Conservation (phyloP, 2,888 invertebrate species). For the Drosophila diplacantha region DNA sequence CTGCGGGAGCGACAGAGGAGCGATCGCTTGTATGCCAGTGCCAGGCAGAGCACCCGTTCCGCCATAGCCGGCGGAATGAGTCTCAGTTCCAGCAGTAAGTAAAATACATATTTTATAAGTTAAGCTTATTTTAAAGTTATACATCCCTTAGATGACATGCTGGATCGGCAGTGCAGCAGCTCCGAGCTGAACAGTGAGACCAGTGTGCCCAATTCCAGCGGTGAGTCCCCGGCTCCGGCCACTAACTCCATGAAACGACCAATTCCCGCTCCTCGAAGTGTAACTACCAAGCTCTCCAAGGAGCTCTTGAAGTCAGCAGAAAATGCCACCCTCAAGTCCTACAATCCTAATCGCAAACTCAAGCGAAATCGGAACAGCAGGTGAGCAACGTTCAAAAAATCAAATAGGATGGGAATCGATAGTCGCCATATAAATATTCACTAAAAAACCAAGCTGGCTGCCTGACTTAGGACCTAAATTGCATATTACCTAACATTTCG, state of each 20-base stretch:
- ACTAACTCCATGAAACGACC: conserved; percentile 72
- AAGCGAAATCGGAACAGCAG: conserved; percentile 76
- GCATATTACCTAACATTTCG: neutral
- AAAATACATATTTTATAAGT: neutral
- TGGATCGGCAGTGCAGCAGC: conserved; percentile 68
- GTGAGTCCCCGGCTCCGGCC: conserved; percentile 58
- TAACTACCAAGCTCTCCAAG: conserved; percentile 58
- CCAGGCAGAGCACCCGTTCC: conserved; percentile 67
- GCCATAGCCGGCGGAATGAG: conserved; percentile 59
- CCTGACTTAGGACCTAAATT: neutral
- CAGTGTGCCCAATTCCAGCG: conserved; percentile 65
- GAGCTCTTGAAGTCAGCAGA: conserved; percentile 67
- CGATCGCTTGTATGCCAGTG: conserved; percentile 71
- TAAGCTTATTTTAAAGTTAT: accelerated
- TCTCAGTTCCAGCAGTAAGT: conserved; percentile 70
- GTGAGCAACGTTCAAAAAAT: conserved; percentile 51
- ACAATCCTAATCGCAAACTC: conserved; percentile 77
- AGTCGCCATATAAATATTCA: neutral
- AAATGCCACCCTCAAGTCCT: conserved; percentile 74
- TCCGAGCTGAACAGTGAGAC: conserved; percentile 65
- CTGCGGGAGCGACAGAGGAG: conserved; percentile 58
- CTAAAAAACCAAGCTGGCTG: neutral
- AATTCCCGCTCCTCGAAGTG: conserved; percentile 68
- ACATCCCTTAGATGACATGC: conserved; percentile 61
- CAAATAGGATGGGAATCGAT: neutral